Evolutionary conservation across 2,797 vertebrate species (phyloP), one percentile per base, ranked within the genome.

Genomic region (Silurus aristotelis): DNA sequence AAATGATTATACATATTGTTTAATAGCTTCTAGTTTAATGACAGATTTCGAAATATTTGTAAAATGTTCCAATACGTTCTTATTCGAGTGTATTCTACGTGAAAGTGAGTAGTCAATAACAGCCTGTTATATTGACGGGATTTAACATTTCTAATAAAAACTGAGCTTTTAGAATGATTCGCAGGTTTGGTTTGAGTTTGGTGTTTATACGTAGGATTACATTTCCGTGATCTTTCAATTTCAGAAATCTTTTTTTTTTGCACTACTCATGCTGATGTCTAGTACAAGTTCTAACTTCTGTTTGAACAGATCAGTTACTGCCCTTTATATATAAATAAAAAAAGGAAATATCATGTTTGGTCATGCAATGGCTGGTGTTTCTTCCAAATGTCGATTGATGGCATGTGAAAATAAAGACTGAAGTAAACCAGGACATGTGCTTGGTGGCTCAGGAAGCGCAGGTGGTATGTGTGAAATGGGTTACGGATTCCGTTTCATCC

Each of bases 371-470:
- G 10, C 25, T 27, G 27, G 73, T n/a, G 58, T 22, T 10, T 14
- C 1, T 17, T 27, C 17, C 19, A n/a, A 43, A n/a, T 8, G 20
- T n/a, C 7, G 5, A 31, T 61, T 19, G 43, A 38, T 6, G 61
- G 56, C 56, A n/a, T 61, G 60, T 15, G 20, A 15, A 58, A 55
- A 43, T 75, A 46, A n/a, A 79, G 14, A 22, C 66, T 31, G 20
- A 60, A n/a, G 15, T 76, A 31, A 78, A 55, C 25, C 17, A 46
- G n/a, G 27, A 58, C 52, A 8, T 72, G 56, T 25, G 25, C n/a
- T 52, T 78, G 64, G 19, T 12, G 68, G 48, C 48, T 83, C 22
- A 83, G 82, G 75, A 83, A 72, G 58, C 56, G 48, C 61, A 55
- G 78, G 67, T 38, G 55, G 22, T 14, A 19, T 56, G 27, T 66